A percentile compares a stretch with the other conserved stretches of the same genome.
Evolutionary conservation across 1,140 invertebrate species (phyloP).

Genomic region (Zophobas atratus): DNA sequence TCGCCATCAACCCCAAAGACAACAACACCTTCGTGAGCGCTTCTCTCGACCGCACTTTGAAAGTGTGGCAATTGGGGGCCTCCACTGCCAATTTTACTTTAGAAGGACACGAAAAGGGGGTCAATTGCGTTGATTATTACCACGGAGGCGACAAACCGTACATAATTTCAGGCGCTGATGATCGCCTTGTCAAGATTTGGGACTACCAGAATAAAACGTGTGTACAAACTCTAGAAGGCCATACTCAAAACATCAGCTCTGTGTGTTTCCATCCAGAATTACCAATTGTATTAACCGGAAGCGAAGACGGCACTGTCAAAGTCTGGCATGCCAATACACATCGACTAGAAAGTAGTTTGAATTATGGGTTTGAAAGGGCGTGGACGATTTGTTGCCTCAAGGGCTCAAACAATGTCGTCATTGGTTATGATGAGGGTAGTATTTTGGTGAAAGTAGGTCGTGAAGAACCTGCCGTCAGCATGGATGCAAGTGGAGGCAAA

Average conservation of each 20-base stretch:
- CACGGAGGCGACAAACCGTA: slow-evolving; percentile 99
- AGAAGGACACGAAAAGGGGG: slow-evolving; percentile 99
- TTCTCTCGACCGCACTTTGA: slow-evolving; percentile 97
- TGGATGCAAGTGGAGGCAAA: slow-evolving; percentile 98
- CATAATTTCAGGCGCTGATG: slow-evolving; percentile 98
- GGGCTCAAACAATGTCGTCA: slow-evolving; percentile 96
- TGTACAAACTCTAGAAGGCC: slow-evolving; percentile 97
- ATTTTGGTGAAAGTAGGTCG: slow-evolving; percentile 98
- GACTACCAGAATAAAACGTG: slow-evolving; percentile 99
- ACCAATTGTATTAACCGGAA: slow-evolving; percentile 96
- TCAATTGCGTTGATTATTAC: slow-evolving; percentile 99
- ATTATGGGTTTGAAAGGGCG: slow-evolving; percentile 98
- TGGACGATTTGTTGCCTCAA: slow-evolving; percentile 98
- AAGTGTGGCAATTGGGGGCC: slow-evolving; percentile 86
- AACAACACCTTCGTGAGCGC: slow-evolving; percentile 99
- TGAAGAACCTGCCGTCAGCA: slow-evolving; percentile 99
- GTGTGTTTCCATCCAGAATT: slow-evolving; percentile 98
- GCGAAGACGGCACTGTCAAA: slow-evolving; percentile 96
- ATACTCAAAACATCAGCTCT: slow-evolving; percentile 95
- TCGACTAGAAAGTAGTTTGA: slow-evolving; percentile 94
- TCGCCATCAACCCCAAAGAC: slow-evolving; percentile 99
- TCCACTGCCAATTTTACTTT: slow-evolving; percentile 98
- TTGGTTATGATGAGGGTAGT: slow-evolving; percentile 97
- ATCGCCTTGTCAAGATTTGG: slow-evolving; percentile 98
- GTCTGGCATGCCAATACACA: slow-evolving; percentile 99